Base-by-base conservation (phyloP, 2,888 invertebrate genomes). In the Volucella zonaria region DNA sequence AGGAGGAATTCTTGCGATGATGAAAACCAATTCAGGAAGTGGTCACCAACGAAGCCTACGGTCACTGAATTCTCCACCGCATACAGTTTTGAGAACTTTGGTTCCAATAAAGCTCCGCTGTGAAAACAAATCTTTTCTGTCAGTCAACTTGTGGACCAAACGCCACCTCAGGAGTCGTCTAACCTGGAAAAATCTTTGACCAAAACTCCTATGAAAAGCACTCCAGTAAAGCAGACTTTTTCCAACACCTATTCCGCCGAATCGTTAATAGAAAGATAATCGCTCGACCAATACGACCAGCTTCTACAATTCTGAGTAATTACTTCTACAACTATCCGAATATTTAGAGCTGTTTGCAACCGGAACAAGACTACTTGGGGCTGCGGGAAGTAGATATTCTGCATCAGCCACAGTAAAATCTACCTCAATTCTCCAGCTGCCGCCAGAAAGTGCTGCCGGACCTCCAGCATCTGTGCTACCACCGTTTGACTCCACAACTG, bases 171-270 rank as follows among this genome's bases (percentile, higher is more conserved):
- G n/a, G n/a, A n/a, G n/a, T n/a, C n/a, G n/a, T n/a, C n/a, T n/a
- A n/a, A n/a, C n/a, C n/a, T n/a, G n/a, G n/a, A n/a, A n/a, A n/a
- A n/a, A n/a, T n/a, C n/a, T n/a, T n/a, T n/a, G n/a, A n/a, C n/a
- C n/a, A n/a, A n/a, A n/a, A n/a, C n/a, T n/a, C n/a, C n/a, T n/a
- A n/a, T n/a, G n/a, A n/a, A n/a, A n/a, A n/a, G n/a, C n/a, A n/a
- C n/a, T n/a, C n/a, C n/a, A n/a, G n/a, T n/a, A n/a, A n/a, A n/a
- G n/a, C n/a, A n/a, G n/a, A n/a, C n/a, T n/a, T n/a, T n/a, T n/a
- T n/a, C n/a, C n/a, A n/a, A n/a, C n/a, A n/a, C n/a, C 52, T 88
- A 88, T 62, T 87, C 88, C 1, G 87, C 88, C 2, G 88, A 88
- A 79, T 86, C 88, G 9, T 52, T 88, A 6, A 87, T 88, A 45